Percentiles rank a stretch among this genome's conserved stretches.
These are phyloP conservation scores for Philopotamus ludificatus DNA, from an alignment of 1,140 invertebrate species.

Conservation along the genomic window DNA sequence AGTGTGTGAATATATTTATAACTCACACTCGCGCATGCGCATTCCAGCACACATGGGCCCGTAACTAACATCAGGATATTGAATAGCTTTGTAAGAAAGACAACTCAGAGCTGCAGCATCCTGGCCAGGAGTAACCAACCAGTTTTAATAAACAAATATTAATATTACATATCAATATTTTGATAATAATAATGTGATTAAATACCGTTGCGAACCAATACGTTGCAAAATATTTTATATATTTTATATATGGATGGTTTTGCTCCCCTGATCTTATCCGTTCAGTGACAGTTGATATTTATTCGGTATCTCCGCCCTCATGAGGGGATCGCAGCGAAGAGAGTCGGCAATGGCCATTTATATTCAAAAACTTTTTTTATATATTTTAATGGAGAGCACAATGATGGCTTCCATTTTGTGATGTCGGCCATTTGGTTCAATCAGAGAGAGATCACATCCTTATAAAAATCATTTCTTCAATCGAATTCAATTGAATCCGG, in stretches of 20 bases:
- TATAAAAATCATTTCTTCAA: neutral
- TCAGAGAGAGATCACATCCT: too few species aligned
- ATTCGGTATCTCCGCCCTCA: slow-evolving; percentile 24
- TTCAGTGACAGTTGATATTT: slow-evolving; percentile 33
- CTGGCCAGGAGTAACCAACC: neutral
- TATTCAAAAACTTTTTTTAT: slow-evolving; percentile 4
- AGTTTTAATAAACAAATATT: slow-evolving; percentile 4
- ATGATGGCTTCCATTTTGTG: slow-evolving; percentile 20
- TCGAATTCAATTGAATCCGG: neutral
- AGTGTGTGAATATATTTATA: slow-evolving; percentile 16
- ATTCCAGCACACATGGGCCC: slow-evolving; percentile 4
- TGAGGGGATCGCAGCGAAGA: neutral
- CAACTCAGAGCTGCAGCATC: neutral
- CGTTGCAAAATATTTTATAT: too few species aligned
- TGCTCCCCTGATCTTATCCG: neutral
- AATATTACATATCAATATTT: too few species aligned
- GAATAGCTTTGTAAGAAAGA: slow-evolving; percentile 1
- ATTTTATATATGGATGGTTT: too few species aligned
- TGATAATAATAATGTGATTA: too few species aligned
- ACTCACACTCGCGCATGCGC: slow-evolving; percentile 6
- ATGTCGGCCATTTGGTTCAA: slow-evolving; percentile 26
- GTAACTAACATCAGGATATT: neutral
- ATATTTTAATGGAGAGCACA: neutral
- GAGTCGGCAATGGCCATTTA: slow-evolving; percentile 4
- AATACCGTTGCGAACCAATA: too few species aligned